phyloP scores from a whole-genome alignment of 2,888 invertebrate species.

The Phaonia tiefii region DNA sequence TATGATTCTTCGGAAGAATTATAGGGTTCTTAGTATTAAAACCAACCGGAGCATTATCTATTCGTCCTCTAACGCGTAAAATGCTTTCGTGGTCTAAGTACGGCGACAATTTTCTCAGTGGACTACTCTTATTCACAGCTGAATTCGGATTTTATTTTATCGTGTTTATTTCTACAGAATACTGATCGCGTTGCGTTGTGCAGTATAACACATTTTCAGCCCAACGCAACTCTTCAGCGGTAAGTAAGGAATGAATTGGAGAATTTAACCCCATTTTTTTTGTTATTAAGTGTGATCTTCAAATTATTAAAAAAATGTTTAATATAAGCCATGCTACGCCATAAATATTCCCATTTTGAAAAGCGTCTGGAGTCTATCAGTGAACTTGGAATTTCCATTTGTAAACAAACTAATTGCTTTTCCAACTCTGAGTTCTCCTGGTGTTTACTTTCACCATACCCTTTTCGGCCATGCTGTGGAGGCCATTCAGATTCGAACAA shows the following conservation, averaged over 20 bases:
- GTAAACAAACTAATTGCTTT: too few species aligned
- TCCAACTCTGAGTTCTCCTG: background rate
- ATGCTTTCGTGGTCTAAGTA: too few species aligned
- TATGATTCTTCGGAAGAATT: conserved; percentile 51
- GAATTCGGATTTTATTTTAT: background rate
- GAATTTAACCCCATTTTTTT: too few species aligned
- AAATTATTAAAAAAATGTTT: background rate
- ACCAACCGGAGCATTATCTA: conserved; percentile 48
- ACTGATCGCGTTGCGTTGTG: too few species aligned
- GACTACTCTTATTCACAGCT: background rate
- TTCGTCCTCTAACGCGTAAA: conserved; percentile 58
- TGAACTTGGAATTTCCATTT: too few species aligned
- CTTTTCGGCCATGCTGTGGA: conserved; percentile 34
- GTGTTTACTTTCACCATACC: background rate
- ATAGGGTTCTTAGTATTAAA: conserved; percentile 58
- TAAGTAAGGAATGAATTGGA: too few species aligned
- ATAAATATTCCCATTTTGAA: background rate
- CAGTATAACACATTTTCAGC: too few species aligned
- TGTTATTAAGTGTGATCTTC: background rate
- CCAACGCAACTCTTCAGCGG: background rate
- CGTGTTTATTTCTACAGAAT: background rate
- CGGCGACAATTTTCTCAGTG: conserved; percentile 43
- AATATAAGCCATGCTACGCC: background rate
- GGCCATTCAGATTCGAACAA: too few species aligned
- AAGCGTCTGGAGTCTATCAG: too few species aligned